Conservation (phyloP, 2,113 vertebrate genomes). For the Eonycteris spelaea region DNA sequence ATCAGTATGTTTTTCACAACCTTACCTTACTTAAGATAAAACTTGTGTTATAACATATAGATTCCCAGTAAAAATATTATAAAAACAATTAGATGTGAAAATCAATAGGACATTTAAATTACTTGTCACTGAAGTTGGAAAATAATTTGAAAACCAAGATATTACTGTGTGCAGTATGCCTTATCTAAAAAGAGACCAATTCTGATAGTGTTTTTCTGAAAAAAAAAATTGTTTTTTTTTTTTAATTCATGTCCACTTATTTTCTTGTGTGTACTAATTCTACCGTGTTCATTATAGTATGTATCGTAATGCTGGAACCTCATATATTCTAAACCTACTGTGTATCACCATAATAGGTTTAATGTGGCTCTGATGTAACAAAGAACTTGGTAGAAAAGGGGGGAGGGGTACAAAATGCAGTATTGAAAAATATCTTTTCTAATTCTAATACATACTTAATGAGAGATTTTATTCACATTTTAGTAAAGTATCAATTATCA, state of each 20-base stretch:
- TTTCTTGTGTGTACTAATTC: background rate
- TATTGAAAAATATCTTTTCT: slow-evolving; percentile 9
- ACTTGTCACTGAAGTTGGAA: background rate
- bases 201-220: background rate
- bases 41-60: background rate
- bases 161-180: background rate
- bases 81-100: background rate
- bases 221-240: slow-evolving; percentile 11
- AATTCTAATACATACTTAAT: background rate
- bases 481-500: slow-evolving; percentile 15
- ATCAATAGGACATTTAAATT: background rate
- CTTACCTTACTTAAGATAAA: slow-evolving; percentile 1
- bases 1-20: slow-evolving; percentile 65
- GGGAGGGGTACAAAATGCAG: background rate
- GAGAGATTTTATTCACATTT: slow-evolving; percentile 29
- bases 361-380: background rate
- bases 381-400: background rate
- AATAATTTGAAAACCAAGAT: slow-evolving; percentile 1
- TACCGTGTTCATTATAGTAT: background rate
- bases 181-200: background rate
- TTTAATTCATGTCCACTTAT: background rate
- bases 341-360: background rate
- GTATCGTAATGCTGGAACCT: background rate
- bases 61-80: background rate
- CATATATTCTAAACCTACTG: background rate